Conservation (phyloP, 2,113 vertebrate genomes). For the Xyrauchen texanus region DNA sequence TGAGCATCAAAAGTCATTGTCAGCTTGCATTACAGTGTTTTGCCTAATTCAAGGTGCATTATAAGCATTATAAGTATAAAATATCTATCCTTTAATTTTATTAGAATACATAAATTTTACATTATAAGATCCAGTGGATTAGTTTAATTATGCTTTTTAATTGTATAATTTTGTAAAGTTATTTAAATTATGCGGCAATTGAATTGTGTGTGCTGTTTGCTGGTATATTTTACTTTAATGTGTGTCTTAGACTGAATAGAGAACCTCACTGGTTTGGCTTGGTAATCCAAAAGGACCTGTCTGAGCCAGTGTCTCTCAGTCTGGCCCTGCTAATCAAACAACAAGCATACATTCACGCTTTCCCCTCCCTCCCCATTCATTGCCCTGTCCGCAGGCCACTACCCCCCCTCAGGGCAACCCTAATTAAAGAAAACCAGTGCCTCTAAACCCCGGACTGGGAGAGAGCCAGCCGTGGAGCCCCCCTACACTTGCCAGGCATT, state of each 20-base stretch:
- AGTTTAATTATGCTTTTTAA: no score
- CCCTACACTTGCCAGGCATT: constrained; percentile 56
- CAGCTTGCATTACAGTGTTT: constrained; percentile 73
- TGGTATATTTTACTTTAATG: background rate
- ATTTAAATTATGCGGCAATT: background rate
- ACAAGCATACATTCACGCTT: constrained; percentile 63
- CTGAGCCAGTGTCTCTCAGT: constrained; percentile 70
- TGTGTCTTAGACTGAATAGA: background rate
- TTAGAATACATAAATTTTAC: background rate
- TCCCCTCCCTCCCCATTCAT: constrained; percentile 75
- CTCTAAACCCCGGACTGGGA: constrained; percentile 73
- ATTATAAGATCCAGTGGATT: background rate
- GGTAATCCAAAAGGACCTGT: constrained; percentile 53
- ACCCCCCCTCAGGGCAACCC: constrained; percentile 77
- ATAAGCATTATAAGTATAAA: background rate
- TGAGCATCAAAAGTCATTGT: constrained; percentile 67
- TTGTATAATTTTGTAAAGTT: no score
- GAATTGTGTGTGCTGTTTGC: background rate
- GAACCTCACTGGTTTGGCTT: background rate
- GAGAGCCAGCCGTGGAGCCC: constrained; percentile 61
- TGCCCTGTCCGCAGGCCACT: constrained; percentile 69
- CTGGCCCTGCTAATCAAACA: constrained; percentile 76
- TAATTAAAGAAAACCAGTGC: constrained; percentile 82
- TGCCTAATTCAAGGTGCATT: constrained; percentile 39
- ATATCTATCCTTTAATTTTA: background rate